Evolutionary conservation across 2,888 invertebrate species (phyloP).

Genomic region (Cantharis rufa): DNA sequence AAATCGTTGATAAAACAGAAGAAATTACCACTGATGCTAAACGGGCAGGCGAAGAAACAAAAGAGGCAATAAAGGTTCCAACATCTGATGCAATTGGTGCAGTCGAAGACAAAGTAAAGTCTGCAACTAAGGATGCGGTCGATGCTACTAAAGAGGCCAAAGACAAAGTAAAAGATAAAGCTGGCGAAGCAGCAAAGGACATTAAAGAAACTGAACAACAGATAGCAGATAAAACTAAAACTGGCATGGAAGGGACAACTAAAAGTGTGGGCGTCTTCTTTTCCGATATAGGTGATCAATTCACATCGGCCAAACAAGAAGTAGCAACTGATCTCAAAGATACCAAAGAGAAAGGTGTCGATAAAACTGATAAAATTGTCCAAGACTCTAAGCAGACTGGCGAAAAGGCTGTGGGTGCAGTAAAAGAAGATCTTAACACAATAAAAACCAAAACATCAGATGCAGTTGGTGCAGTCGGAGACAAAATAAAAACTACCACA

Average conservation of each 20-base stretch:
- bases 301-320: slow-evolving; percentile 24
- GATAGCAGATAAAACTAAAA: background rate
- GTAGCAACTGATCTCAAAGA: slow-evolving; percentile 1
- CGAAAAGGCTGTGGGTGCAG: slow-evolving; percentile 28
- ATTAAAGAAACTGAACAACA: slow-evolving; percentile 1
- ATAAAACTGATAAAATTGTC: too few relatives aligned
- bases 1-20: slow-evolving; percentile 16
- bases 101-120: background rate
- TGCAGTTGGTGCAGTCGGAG: background rate
- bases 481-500: background rate
- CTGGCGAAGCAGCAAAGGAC: background rate
- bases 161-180: slow-evolving; percentile 11
- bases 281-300: slow-evolving; percentile 22
- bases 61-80: slow-evolving; percentile 29
- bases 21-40: background rate
- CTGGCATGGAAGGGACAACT: slow-evolving; percentile 22
- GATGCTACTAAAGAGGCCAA: slow-evolving; percentile 1
- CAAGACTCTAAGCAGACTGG: too few relatives aligned
- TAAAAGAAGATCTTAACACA: slow-evolving; percentile 28
- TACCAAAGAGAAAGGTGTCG: too few relatives aligned
- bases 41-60: background rate
- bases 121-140: background rate
- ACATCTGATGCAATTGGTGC: background rate
- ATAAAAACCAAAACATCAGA: background rate
- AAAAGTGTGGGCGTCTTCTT: slow-evolving; percentile 29